Evolutionary conservation across 1,140 invertebrate species (phyloP), one percentile per base, ranked within the genome.

Genomic region (Dolichoris vasculosae): DNA sequence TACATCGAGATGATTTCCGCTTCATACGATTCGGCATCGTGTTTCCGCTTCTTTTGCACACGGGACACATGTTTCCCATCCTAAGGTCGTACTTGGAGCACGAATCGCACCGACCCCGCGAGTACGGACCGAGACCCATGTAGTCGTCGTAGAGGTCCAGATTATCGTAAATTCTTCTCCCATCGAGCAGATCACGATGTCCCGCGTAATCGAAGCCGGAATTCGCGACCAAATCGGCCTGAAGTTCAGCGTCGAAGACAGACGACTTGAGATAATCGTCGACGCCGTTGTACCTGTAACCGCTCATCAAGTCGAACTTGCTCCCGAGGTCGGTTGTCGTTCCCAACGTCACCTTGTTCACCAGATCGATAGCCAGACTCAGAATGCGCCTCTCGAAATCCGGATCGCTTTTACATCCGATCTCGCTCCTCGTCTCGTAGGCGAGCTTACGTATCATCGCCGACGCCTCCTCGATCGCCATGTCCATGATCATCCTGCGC

Each of bases 381-480:
- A 86, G 63, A 0, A 83, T 46, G 2, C 55, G 73, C 15, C 67
- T 26, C 11, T 83, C 85, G 30, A 80, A 78, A 0, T 80, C 40
- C 15, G 75, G 79, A 6, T 83, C 76, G 0, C 35, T 20, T 3
- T 26, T 32, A 17, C 26, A 69, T 8, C 17, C 76, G 0, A 55
- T 17, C 1, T 67, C 84, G 35, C 71, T 55, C 9, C 76, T 35
- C 17, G 81, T 73, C 8, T 83, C 76, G 3, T 55, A 51, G 0
- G 64, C 76, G 0, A 86, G 48, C 15, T 51, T 71, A 0, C 81
- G 46, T 15, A 86, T 86, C 81, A 86, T 83, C 2, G 13, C 35
- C 3, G 85, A 77, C 0, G 85, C 75, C 30, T 86, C 75, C 20
- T 83, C 81, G 76, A 86, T 80, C 3, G 85, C 85, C 75, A 79